phyloP scores from a whole-genome alignment of 2,113 vertebrate species.

The Amphiprion percula region DNA sequence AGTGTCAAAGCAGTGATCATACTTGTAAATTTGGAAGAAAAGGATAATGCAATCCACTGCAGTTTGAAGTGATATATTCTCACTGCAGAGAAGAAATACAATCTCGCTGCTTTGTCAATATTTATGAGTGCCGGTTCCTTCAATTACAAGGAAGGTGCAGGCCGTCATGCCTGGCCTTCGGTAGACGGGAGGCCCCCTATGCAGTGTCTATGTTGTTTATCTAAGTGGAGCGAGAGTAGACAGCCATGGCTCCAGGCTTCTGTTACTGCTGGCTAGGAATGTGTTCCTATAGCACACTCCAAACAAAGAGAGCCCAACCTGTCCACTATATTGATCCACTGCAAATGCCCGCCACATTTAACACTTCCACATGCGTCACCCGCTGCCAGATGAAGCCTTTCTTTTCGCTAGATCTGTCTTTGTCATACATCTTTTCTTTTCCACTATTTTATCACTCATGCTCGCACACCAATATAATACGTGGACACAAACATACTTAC shows the following conservation, averaged over 20 bases:
- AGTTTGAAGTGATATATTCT: slow-evolving; percentile 40
- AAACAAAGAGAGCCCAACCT: slow-evolving; percentile 90
- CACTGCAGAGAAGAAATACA: slow-evolving; percentile 44
- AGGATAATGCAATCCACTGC: slow-evolving; percentile 14
- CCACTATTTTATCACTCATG: slow-evolving; percentile 6
- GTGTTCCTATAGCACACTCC: slow-evolving; percentile 87
- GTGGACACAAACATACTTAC: neutral
- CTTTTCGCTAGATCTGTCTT: slow-evolving; percentile 5
- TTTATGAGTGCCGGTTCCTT: slow-evolving; percentile 72
- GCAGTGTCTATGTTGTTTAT: slow-evolving; percentile 87
- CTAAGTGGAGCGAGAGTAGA: slow-evolving; percentile 87
- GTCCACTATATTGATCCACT: slow-evolving; percentile 81
- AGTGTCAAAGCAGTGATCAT: slow-evolving; percentile 30
- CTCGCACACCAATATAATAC: slow-evolving; percentile 10
- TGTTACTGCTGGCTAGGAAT: slow-evolving; percentile 90
- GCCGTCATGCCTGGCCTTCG: slow-evolving; percentile 67
- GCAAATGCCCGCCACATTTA: slow-evolving; percentile 63
- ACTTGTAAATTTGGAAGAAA: slow-evolving; percentile 38
- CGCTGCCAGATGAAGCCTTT: neutral
- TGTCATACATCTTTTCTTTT: slow-evolving; percentile 13
- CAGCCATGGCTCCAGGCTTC: slow-evolving; percentile 91
- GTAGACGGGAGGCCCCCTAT: slow-evolving; percentile 76
- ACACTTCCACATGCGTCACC: slow-evolving; percentile 53
- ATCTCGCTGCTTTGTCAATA: slow-evolving; percentile 73
- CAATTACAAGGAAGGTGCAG: slow-evolving; percentile 68